These are phyloP conservation scores for Ernsta delagoae DNA, from an alignment of 2,888 invertebrate genomes.

Conservation along the genomic window DNA sequence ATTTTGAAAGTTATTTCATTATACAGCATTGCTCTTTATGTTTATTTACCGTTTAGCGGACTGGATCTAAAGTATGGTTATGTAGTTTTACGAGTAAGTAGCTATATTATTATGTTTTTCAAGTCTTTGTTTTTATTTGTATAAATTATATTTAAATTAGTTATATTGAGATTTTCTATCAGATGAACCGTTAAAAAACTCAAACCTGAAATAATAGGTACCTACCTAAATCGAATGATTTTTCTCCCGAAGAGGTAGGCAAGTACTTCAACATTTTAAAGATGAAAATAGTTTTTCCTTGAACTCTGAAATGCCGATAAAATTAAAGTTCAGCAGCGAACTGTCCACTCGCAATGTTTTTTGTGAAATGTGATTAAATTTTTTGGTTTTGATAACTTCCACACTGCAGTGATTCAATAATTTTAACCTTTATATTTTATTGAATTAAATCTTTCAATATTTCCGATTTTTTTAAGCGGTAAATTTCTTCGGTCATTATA, in stretches of 20 bases:
- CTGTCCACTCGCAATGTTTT: neutral
- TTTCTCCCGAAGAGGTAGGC: neutral
- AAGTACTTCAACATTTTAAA: conserved; percentile 8
- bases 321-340: conserved; percentile 4
- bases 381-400: no score
- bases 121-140: no score
- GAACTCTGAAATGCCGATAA: conserved; percentile 8
- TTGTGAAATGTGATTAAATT: no score
- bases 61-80: no score
- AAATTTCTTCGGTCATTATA: no score
- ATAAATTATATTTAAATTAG: neutral
- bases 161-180: neutral
- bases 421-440: no score
- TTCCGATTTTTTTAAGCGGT: no score
- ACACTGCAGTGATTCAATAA: no score
- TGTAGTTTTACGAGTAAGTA: no score
- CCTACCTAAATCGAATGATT: conserved; percentile 6
- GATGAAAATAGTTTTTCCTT: conserved; percentile 17
- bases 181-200: neutral
- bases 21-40: neutral
- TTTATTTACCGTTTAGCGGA: neutral
- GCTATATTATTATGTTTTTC: no score
- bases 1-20: neutral
- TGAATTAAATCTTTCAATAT: no score
- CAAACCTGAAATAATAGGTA: neutral